Evolutionary conservation across 2,888 invertebrate genomes (phyloP).

Genomic region (Drosophila antonietae): DNA sequence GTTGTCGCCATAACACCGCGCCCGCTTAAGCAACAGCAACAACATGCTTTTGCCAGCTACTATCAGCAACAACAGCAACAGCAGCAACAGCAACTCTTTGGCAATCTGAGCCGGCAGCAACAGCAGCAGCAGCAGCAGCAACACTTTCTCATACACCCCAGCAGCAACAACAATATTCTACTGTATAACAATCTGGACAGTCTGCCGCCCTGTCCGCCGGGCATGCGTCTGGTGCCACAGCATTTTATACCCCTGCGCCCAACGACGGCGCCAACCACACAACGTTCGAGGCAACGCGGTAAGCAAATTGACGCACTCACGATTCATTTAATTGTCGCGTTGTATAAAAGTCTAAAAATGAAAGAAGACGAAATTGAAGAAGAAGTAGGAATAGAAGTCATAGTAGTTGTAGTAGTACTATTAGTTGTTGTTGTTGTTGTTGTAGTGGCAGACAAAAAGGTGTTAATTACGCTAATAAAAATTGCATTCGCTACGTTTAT

Average conservation of each 20-base stretch:
- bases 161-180: slow-evolving; percentile 83
- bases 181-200: slow-evolving; percentile 81
- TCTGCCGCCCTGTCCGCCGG: slow-evolving; percentile 83
- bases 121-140: slow-evolving; percentile 58
- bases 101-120: slow-evolving; percentile 55
- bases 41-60: slow-evolving; percentile 57
- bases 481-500: slow-evolving; percentile 67
- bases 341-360: slow-evolving; percentile 4
- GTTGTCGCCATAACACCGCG: slow-evolving; percentile 57
- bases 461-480: slow-evolving; percentile 78
- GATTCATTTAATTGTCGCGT: slow-evolving; percentile 59
- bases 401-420: neutral
- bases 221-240: slow-evolving; percentile 81
- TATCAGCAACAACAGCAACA: slow-evolving; percentile 61
- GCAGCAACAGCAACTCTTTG: slow-evolving; percentile 58
- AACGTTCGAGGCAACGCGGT: slow-evolving; percentile 81
- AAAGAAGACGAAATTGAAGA: neutral
- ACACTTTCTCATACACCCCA: slow-evolving; percentile 81
- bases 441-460: slow-evolving; percentile 35
- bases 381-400: neutral
- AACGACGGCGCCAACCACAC: slow-evolving; percentile 64
- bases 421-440: neutral
- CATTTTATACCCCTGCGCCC: slow-evolving; percentile 79
- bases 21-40: slow-evolving; percentile 53
- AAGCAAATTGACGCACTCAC: slow-evolving; percentile 65